Evolutionary conservation across 2,888 invertebrate genomes (phyloP).

Genomic region (Cheilosia variabilis): DNA sequence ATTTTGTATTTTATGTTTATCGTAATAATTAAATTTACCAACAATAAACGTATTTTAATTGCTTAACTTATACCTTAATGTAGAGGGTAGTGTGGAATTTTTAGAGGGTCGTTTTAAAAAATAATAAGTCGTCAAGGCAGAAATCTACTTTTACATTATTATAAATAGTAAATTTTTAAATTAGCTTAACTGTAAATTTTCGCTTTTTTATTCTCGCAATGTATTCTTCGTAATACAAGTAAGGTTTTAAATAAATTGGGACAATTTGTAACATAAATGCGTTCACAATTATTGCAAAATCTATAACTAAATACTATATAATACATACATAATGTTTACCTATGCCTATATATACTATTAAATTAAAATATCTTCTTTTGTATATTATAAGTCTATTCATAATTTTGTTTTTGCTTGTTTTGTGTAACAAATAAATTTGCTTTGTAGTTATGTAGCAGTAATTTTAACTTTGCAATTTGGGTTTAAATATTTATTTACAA

Average conservation of each 20-base stretch:
- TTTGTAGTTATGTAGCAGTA: constrained; percentile 9
- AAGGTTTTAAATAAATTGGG: constrained; percentile 22
- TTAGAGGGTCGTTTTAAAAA: constrained; percentile 61
- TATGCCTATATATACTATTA: background rate
- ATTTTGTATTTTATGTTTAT: constrained; percentile 35
- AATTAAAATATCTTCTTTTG: constrained; percentile 26
- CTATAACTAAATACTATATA: constrained; percentile 37
- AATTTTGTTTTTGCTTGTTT: constrained; percentile 75
- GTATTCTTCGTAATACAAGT: constrained; percentile 60
- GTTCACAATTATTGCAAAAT: constrained; percentile 59
- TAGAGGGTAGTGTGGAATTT: constrained; percentile 24
- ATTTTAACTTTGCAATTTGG: constrained; percentile 1
- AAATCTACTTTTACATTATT: constrained; percentile 51
- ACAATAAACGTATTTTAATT: constrained; percentile 25
- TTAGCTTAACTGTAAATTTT: constrained; percentile 15
- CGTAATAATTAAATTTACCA: constrained; percentile 36
- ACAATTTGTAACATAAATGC: constrained; percentile 58
- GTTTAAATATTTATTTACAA: constrained; percentile 26
- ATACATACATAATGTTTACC: constrained; percentile 46
- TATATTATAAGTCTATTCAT: constrained; percentile 75
- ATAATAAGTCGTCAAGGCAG: constrained; percentile 74
- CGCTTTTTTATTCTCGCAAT: constrained; percentile 9
- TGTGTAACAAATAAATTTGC: constrained; percentile 53
- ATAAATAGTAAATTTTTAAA: constrained; percentile 47
- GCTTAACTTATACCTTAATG: constrained; percentile 33